A percentile compares a stretch with the other conserved stretches of the same genome.
phyloP scores from a whole-genome alignment of 64 coral and sea anemone species.

The Platygyra sinensis region DNA sequence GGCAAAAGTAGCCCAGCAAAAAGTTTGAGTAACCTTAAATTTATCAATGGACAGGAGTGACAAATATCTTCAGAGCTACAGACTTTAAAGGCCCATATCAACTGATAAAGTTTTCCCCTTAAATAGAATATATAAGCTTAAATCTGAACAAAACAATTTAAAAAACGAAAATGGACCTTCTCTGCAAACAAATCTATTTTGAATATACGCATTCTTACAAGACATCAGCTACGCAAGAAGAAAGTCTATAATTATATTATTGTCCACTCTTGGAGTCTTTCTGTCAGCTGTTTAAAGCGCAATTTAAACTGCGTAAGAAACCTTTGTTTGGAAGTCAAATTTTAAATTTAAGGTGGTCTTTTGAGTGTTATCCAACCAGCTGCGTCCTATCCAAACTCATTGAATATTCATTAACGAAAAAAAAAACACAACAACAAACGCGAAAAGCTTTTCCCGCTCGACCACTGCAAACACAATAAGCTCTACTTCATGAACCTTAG shows the following conservation, averaged over 20 bases:
- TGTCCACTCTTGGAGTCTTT: too few relatives aligned
- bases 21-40: too few relatives aligned
- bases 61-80: too few relatives aligned
- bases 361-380: conserved; percentile 45
- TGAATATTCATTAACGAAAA: conserved; percentile 42
- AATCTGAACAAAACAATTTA: too few relatives aligned
- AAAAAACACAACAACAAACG: conserved; percentile 35
- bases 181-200: conserved; percentile 9
- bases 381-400: neutral
- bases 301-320: neutral
- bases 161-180: neutral
- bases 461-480: neutral
- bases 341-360: conserved; percentile 32
- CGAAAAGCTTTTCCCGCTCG: neutral
- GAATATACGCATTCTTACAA: neutral
- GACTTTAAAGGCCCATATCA: too few relatives aligned
- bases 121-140: too few relatives aligned
- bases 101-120: too few relatives aligned
- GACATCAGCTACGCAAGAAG: neutral
- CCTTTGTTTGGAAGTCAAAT: neutral
- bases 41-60: too few relatives aligned
- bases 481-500: too few relatives aligned
- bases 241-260: too few relatives aligned
- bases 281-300: neutral
- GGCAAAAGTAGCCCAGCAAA: too few relatives aligned